Base-by-base conservation (phyloP, 2,113 vertebrate species). In the Emydocephalus ijimae region DNA sequence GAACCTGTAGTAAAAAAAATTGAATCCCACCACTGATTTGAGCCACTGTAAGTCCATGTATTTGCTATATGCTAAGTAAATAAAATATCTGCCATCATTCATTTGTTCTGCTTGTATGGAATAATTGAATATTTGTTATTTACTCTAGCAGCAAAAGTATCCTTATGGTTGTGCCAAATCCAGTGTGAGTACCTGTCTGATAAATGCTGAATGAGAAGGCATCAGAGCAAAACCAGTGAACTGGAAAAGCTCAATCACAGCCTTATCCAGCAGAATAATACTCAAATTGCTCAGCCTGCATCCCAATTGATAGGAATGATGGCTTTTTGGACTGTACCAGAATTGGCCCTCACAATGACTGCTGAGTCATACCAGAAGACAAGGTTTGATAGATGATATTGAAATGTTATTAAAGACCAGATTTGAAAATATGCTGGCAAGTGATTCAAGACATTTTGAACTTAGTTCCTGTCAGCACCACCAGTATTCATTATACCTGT, bases 51-150 rank as follows among this genome's bases (percentile, higher is more conserved):
- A 10, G 50, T 52, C 50, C 50, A 52, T 12, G 10, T 52, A 52
- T 52, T 52, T 52, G 2, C 10, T 5, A 52, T 52, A 12, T 3
- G 10, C 50, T 52, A 52, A 52, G 11, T 12, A 52, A 52, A 52
- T 52, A 52, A 52, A 97, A 96, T 96, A 95, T 96, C 95, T 97
- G 93, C 56, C 93, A 93, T 96, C 96, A 93, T 96, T 96, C 93
- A 50, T 92, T 94, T 94, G 96, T 91, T 96, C 88, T 96, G 29
- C 61, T 93, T 90, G 29, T 94, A 93, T 55, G 88, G 61, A 94
- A 92, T 96, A 96, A 97, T 93, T 96, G 95, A 97, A 96, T 95
- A 95, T 94, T 95, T 96, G 61, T 57, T 94, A 90, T 96, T 96
- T 96, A 89, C 89, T 93, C 21, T 52, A 92, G 56, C 59, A 94